Conservation (phyloP, 2,888 invertebrate genomes). For the Drosophila ustulata region DNA sequence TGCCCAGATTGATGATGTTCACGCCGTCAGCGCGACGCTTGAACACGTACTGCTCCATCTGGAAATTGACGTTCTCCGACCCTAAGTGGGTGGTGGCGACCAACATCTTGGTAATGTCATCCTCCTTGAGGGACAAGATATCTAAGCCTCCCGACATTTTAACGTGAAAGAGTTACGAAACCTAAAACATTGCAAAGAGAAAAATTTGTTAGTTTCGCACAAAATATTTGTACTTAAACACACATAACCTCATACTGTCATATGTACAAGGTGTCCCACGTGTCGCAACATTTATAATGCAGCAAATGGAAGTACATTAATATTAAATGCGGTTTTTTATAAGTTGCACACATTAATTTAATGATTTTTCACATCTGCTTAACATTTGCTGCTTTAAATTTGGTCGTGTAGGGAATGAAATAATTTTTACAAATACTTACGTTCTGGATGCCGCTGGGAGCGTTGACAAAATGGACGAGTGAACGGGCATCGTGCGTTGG, state of each 20-base stretch:
- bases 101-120: slow-evolving; percentile 99
- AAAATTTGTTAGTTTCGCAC: neutral
- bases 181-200: slow-evolving; percentile 56
- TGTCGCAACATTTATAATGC: too few species aligned
- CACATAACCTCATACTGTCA: slow-evolving; percentile 55
- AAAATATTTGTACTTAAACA: neutral
- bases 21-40: slow-evolving; percentile 97
- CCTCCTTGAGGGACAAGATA: slow-evolving; percentile 95
- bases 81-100: slow-evolving; percentile 98
- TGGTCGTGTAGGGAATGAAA: neutral
- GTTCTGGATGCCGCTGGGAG: slow-evolving; percentile 93
- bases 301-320: too few species aligned
- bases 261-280: too few species aligned
- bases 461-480: slow-evolving; percentile 85
- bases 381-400: slow-evolving; percentile 1
- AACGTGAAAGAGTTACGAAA: slow-evolving; percentile 87
- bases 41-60: slow-evolving; percentile 98
- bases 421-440: slow-evolving; percentile 86
- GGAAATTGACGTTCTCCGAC: slow-evolving; percentile 97
- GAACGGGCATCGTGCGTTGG: too few species aligned
- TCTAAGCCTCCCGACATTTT: slow-evolving; percentile 99
- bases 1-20: slow-evolving; percentile 97
- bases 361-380: neutral
- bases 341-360: too few species aligned
- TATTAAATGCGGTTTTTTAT: too few species aligned